Percentiles rank a stretch among this genome's conserved stretches.
Conservation (phyloP, 2,797 vertebrate genomes). For the Taeniopygia guttata region DNA sequence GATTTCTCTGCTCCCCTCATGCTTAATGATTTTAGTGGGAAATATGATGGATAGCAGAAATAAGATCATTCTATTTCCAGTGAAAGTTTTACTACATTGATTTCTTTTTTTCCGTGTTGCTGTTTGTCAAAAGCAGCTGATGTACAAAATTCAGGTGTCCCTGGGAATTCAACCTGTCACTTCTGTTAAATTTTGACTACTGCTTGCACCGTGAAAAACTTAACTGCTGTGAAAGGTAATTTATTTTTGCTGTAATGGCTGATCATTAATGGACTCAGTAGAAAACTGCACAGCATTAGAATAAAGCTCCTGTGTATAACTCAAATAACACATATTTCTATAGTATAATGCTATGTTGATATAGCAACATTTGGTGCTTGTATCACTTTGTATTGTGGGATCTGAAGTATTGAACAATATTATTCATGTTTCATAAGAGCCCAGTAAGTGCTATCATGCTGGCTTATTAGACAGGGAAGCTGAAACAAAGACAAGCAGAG, state of each 20-base stretch:
- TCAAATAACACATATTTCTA: not conserved
- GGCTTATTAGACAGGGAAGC: not conserved
- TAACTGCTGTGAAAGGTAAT: not conserved
- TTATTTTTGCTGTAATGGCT: not conserved
- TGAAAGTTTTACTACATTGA: conserved; percentile 5
- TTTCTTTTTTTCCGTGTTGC: not conserved
- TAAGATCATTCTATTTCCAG: not conserved
- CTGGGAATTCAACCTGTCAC: not conserved
- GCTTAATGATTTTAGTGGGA: conserved; percentile 3
- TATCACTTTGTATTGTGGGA: not conserved
- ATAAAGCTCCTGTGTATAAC: not conserved
- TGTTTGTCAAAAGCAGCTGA: conserved; percentile 15
- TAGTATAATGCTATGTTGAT: not conserved
- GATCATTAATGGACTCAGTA: not conserved
- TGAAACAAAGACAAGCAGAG: not conserved
- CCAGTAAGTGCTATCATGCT: not conserved
- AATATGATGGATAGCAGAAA: conserved; percentile 40
- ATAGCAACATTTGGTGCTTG: not conserved
- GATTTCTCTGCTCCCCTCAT: not conserved
- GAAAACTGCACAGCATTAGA: not conserved
- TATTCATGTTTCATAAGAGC: not conserved
- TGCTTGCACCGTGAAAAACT: not conserved
- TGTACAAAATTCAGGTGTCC: not conserved
- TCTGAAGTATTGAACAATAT: not conserved
- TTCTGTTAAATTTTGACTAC: conserved; percentile 16